Conservation (phyloP, 2,113 vertebrate genomes). For the Xenus cinereus region DNA sequence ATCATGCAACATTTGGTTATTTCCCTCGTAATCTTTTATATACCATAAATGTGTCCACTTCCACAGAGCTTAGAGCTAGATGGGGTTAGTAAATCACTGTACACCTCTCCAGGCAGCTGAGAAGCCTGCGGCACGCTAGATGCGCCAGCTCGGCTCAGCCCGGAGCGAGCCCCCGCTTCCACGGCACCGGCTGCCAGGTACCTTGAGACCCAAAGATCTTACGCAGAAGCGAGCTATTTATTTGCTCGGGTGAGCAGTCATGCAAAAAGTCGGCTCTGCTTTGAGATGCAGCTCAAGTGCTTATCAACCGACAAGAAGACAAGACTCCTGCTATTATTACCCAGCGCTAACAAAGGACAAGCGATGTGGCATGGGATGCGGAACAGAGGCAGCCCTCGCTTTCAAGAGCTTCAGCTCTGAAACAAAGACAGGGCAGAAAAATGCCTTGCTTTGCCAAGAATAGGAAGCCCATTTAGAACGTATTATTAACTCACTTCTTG, state of each 20-base stretch:
- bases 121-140: rapidly evolving
- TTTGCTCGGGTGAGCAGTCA: slow-evolving; percentile 11
- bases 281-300: background rate
- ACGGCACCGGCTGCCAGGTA: background rate
- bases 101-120: background rate
- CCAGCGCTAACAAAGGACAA: background rate
- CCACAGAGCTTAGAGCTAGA: background rate
- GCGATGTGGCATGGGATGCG: background rate
- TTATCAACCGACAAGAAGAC: background rate
- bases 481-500: background rate
- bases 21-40: background rate
- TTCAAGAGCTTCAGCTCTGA: background rate
- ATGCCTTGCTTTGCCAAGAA: background rate
- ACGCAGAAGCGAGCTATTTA: background rate
- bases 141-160: background rate
- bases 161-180: rapidly evolving
- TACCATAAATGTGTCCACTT: background rate
- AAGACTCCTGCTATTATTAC: background rate
- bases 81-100: background rate
- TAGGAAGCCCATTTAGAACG: background rate
- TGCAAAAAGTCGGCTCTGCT: background rate
- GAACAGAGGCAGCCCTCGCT: background rate
- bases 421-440: slow-evolving; percentile 1
- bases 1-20: rapidly evolving
- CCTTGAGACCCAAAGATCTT: background rate